These are phyloP conservation scores for Alviniconcha strummeri DNA, from an alignment of 2,888 invertebrate genomes.

Conservation along the genomic window DNA sequence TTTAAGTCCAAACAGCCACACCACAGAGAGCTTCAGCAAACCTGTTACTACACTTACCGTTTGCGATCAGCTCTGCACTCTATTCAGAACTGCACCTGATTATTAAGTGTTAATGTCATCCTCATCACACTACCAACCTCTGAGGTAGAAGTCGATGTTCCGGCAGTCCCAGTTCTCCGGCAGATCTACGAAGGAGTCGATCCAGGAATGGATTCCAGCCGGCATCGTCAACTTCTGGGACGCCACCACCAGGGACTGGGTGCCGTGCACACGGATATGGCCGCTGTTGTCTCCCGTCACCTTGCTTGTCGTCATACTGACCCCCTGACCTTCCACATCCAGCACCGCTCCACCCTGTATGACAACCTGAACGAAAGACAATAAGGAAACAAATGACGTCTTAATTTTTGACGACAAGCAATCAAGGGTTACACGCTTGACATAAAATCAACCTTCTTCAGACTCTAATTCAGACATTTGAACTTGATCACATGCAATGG, in stretches of 20 bases:
- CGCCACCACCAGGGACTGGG: constrained; percentile 47
- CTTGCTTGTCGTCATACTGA: constrained; percentile 40
- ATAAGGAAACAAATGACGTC: not conserved
- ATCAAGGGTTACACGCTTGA: no score
- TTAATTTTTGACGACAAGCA: no score
- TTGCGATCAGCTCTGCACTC: no score
- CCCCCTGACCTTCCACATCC: constrained; percentile 46
- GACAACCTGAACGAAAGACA: constrained; percentile 43
- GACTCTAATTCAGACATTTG: no score
- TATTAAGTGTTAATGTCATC: no score
- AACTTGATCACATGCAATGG: no score
- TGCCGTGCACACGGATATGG: constrained; percentile 44
- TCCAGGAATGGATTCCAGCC: constrained; percentile 50
- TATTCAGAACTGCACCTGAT: no score
- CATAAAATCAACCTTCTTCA: no score
- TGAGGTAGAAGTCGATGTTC: constrained; percentile 53
- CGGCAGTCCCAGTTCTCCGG: constrained; percentile 54
- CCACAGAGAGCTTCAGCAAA: not conserved
- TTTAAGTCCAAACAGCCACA: not conserved
- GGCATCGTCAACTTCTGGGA: constrained; percentile 46
- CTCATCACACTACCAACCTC: constrained; percentile 44
- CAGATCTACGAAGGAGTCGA: constrained; percentile 46
- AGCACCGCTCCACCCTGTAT: constrained; percentile 55
- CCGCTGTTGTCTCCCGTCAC: constrained; percentile 54
- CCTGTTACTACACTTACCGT: no score